These are phyloP conservation scores for Caenorhabditis sp. DNA, from an alignment of 2,888 invertebrate genomes.

Conservation along the genomic window DNA sequence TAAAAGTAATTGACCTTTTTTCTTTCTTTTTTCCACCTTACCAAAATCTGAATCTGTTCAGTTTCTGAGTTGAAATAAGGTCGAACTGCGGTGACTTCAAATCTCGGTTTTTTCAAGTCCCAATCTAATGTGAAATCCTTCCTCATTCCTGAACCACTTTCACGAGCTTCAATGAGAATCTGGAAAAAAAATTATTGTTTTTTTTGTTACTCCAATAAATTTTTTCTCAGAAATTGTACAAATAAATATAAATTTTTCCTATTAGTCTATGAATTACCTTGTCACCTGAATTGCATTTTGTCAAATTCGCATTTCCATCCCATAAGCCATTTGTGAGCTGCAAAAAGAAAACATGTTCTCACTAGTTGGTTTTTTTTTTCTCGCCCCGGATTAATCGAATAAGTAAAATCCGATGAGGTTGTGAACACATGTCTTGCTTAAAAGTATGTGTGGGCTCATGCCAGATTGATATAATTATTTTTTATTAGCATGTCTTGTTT, in stretches of 20 bases:
- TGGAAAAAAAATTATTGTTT: constrained; percentile 7
- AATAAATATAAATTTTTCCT: background rate
- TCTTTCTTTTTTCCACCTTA: constrained; percentile 5
- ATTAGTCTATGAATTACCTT: constrained; percentile 20
- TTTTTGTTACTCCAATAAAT: background rate
- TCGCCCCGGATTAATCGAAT: background rate
- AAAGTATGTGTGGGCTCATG: background rate
- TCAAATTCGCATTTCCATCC: constrained; percentile 24
- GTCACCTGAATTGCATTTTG: constrained; percentile 22
- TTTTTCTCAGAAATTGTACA: background rate
- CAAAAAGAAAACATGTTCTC: constrained; percentile 15
- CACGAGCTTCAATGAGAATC: constrained; percentile 42
- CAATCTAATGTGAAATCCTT: constrained; percentile 33
- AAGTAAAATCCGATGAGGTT: background rate
- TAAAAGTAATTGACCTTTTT: no score
- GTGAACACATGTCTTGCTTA: background rate
- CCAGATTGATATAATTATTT: background rate
- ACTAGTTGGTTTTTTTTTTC: constrained; percentile 21
- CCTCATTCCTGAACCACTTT: constrained; percentile 42
- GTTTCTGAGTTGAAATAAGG: constrained; percentile 38
- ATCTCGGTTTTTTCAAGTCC: constrained; percentile 43
- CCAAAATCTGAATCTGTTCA: constrained; percentile 17
- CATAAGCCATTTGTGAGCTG: constrained; percentile 42
- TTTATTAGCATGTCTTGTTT: background rate
- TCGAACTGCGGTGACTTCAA: constrained; percentile 45